Conservation (phyloP, 2,888 invertebrate genomes). For the Ectobius pallidus region DNA sequence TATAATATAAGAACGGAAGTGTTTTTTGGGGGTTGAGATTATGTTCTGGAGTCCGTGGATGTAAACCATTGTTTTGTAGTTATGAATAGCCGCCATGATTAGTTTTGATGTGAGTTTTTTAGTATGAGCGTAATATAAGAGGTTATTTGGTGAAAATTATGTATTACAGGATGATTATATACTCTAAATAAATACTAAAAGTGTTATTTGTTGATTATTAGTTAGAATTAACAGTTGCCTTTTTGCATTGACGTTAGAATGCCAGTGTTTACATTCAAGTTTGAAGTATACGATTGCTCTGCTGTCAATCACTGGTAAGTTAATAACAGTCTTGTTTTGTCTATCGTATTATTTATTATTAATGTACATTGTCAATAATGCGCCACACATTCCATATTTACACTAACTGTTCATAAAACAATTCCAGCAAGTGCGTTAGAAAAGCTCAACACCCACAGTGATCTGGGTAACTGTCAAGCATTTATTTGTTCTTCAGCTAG, state of each 20-base stretch:
- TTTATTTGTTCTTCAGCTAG: too few relatives aligned
- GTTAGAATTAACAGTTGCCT: constrained; percentile 50
- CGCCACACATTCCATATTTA: too few relatives aligned
- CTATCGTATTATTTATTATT: too few relatives aligned
- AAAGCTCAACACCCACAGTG: too few relatives aligned
- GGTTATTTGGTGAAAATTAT: constrained; percentile 29
- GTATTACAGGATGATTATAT: constrained; percentile 52
- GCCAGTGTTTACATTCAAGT: constrained; percentile 80
- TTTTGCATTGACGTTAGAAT: constrained; percentile 57
- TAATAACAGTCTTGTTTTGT: too few relatives aligned
- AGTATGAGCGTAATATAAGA: constrained; percentile 51
- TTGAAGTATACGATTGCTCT: constrained; percentile 67
- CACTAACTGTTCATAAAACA: too few relatives aligned
- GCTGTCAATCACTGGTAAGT: constrained; percentile 65
- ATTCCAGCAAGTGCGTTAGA: too few relatives aligned
- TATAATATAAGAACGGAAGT: constrained; percentile 11
- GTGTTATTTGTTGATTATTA: constrained; percentile 52
- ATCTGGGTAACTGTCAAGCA: too few relatives aligned
- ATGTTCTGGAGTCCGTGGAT: constrained; percentile 51
- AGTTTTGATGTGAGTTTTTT: constrained; percentile 82
- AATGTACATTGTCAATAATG: too few relatives aligned
- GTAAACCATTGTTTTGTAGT: constrained; percentile 74
- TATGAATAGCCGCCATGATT: constrained; percentile 85
- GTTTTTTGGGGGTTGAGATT: constrained; percentile 51
- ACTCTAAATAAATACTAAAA: constrained; percentile 39